Percentiles rank a stretch among this genome's conserved stretches.
These are phyloP conservation scores for Gila orcuttii DNA, from an alignment of 2,113 vertebrate genomes.

Conservation along the genomic window DNA sequence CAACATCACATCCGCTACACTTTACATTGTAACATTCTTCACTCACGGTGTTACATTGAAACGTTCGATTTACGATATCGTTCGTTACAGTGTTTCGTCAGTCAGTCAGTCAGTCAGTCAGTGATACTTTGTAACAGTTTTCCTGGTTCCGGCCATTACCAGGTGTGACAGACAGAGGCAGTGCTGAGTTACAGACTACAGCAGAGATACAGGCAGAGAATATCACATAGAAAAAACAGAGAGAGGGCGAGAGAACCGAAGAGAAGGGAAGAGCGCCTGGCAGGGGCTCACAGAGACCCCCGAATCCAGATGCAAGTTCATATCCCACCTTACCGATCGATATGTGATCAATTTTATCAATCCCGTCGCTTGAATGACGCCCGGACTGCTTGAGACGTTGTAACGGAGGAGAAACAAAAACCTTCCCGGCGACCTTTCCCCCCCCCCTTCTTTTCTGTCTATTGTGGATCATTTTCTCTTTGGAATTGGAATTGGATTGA, in stretches of 20 bases:
- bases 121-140: constrained; percentile 47
- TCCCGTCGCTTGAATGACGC: constrained; percentile 47
- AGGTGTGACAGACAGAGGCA: constrained; percentile 87
- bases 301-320: constrained; percentile 64
- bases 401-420: constrained; percentile 71
- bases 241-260: constrained; percentile 71
- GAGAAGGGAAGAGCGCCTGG: constrained; percentile 75
- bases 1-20: neutral
- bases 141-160: constrained; percentile 77
- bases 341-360: constrained; percentile 31
- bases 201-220: constrained; percentile 77
- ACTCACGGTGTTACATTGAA: neutral
- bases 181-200: constrained; percentile 83
- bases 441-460: neutral
- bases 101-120: neutral
- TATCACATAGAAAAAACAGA: constrained; percentile 81
- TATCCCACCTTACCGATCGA: constrained; percentile 35
- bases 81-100: neutral
- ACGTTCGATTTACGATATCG: constrained; percentile 3
- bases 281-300: constrained; percentile 81
- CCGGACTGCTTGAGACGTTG: constrained; percentile 62
- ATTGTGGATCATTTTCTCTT: constrained; percentile 54
- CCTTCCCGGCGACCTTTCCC: constrained; percentile 72
- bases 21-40: neutral
- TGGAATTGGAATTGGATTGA: constrained; percentile 39